Percentiles rank a stretch among this genome's conserved stretches.
These are phyloP conservation scores for Eurois occulta DNA, from an alignment of 2,888 invertebrate species.

Conservation along the genomic window DNA sequence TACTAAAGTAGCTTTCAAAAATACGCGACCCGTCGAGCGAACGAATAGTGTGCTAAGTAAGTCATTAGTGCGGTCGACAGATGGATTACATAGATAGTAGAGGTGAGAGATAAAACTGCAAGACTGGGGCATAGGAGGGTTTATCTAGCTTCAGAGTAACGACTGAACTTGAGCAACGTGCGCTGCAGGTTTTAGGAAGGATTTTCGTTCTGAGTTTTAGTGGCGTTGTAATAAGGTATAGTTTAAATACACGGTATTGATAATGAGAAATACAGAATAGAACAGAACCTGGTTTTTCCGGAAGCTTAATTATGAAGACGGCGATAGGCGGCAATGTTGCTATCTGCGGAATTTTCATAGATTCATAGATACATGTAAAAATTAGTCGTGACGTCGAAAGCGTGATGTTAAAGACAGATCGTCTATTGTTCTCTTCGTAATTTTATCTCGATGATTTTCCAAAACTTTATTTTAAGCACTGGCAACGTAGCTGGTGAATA, in stretches of 20 bases:
- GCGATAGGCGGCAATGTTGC: background rate
- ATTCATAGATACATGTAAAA: background rate
- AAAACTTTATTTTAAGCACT: background rate
- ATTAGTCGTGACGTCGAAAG: background rate
- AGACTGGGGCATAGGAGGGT: conserved; percentile 1
- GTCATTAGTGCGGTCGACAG: conserved; percentile 59
- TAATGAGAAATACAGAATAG: background rate
- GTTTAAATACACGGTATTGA: background rate
- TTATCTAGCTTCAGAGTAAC: conserved; percentile 6
- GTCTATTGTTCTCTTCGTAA: background rate
- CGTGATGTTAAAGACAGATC: background rate
- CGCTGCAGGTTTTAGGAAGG: background rate
- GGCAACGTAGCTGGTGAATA: background rate
- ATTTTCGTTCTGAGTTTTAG: background rate
- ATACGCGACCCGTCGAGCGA: conserved; percentile 33
- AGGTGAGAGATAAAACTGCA: conserved; percentile 43
- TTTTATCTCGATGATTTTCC: background rate
- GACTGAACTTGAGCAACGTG: background rate
- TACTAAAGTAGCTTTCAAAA: background rate
- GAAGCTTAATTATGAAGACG: background rate
- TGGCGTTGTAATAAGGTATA: background rate
- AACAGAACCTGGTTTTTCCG: background rate
- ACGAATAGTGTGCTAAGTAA: conserved; percentile 64
- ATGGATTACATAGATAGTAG: conserved; percentile 41
- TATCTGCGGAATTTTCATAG: background rate